These are phyloP conservation scores for Trilocha varians DNA, from an alignment of 2,888 invertebrate species.

Conservation along the genomic window DNA sequence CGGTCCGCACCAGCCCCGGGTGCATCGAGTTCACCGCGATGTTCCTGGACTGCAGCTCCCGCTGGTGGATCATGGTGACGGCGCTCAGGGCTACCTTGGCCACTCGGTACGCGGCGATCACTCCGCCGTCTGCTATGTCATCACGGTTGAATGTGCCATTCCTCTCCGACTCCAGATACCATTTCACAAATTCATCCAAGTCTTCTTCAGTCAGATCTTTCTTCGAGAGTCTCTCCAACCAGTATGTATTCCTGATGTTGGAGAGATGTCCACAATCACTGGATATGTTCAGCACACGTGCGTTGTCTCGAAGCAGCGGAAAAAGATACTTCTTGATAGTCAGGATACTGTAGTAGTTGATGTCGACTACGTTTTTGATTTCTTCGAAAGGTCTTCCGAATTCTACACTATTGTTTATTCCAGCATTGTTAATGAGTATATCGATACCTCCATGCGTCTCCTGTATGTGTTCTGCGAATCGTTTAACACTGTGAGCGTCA, in stretches of 20 bases:
- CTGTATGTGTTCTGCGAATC: slow-evolving; percentile 72
- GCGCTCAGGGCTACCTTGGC: slow-evolving; percentile 83
- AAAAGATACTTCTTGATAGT: slow-evolving; percentile 77
- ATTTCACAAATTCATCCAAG: slow-evolving; percentile 70
- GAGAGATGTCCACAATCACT: slow-evolving; percentile 78
- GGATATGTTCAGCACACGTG: slow-evolving; percentile 81
- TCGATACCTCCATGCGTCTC: slow-evolving; percentile 78
- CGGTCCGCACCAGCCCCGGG: slow-evolving; percentile 84
- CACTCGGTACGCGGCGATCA: slow-evolving; percentile 74
- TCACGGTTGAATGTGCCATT: slow-evolving; percentile 34
- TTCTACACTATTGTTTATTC: slow-evolving; percentile 61
- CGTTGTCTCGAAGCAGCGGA: slow-evolving; percentile 77
- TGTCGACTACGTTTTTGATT: slow-evolving; percentile 75
- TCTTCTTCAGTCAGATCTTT: slow-evolving; percentile 36
- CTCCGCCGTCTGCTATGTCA: slow-evolving; percentile 63
- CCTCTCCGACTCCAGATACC: slow-evolving; percentile 70
- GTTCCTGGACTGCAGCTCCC: slow-evolving; percentile 67
- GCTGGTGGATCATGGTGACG: slow-evolving; percentile 77
- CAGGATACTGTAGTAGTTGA: slow-evolving; percentile 79
- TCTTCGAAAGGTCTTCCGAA: slow-evolving; percentile 26
- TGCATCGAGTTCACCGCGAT: slow-evolving; percentile 76
- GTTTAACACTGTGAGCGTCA: slow-evolving; percentile 66
- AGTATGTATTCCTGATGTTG: slow-evolving; percentile 62
- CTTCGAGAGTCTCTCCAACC: slow-evolving; percentile 38
- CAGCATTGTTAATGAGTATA: slow-evolving; percentile 83